Base-by-base conservation (phyloP, 2,888 invertebrate species). In the Napeogenes sylphis region DNA sequence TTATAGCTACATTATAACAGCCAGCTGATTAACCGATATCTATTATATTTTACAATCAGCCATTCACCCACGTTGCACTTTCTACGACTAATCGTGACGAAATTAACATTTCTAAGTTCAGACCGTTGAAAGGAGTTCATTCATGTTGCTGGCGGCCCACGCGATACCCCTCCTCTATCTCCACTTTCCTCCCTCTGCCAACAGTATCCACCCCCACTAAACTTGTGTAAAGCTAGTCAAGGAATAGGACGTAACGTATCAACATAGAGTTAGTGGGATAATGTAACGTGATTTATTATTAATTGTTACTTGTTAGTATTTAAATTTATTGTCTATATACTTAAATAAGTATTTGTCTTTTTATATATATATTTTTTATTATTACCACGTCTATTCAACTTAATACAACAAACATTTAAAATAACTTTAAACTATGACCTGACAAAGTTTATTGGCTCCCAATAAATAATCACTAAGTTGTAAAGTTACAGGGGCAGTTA, bases 111-210 rank as follows among this genome's bases (percentile, higher is more conserved):
- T 64, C 63, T 65, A 68, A 66, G 55, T 58, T 58, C 45, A 46
- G 64, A 56, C 57, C 62, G 66, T 66, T 68, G 60, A 75, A 73
- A 72, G 62, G 70, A 67, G 73, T 79, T 80, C 85, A 82, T 84
- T 83, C 81, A 83, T 78, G 68, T 70, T 69, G 58, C 57, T 64
- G 45, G 51, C 65, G 42, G 60, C 72, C 75, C 72, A 74, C 72
- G 73, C 65, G 59, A 38, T 61, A 66, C 69, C 73, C 64, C 65
- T 63, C 54, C 68, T 60, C 64, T 70, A 65, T 64, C 62, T 70
- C 70, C 63, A 51, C 59, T 32, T 42, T 58, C 55, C 65, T 47
- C 38, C 54, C 42, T 10, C 42, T 42, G 5, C 42, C 3, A 42
- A 55, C 55, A 53, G 46, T 61, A 30, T 32, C 45, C 62, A 21